Conservation (phyloP, 1,140 invertebrate genomes). For the Coptotermes formosanus region DNA sequence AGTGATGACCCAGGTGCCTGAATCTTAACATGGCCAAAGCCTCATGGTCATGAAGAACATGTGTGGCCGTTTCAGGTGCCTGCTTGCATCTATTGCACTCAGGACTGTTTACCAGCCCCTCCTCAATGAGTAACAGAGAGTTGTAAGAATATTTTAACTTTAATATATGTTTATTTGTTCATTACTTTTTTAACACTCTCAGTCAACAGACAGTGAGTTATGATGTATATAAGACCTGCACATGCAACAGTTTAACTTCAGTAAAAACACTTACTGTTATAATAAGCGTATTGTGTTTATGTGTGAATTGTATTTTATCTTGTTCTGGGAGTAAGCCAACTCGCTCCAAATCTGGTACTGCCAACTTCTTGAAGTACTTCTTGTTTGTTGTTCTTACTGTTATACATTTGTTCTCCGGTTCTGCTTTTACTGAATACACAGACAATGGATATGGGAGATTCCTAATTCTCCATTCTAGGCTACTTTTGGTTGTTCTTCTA, state of each 20-base stretch:
- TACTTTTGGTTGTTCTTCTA: slow-evolving; percentile 68
- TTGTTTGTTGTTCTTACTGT: slow-evolving; percentile 72
- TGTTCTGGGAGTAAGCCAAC: slow-evolving; percentile 61
- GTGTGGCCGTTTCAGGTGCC: no score
- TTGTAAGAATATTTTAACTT: background rate
- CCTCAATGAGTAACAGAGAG: no score
- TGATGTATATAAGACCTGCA: background rate
- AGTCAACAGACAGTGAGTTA: background rate
- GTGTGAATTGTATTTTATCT: slow-evolving; percentile 60
- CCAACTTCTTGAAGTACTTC: slow-evolving; percentile 77
- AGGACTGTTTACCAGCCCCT: no score
- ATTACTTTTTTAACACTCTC: background rate
- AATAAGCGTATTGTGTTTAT: slow-evolving; percentile 76
- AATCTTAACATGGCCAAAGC: no score
- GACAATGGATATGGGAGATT: slow-evolving; percentile 71
- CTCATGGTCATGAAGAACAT: no score
- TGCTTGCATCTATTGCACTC: no score
- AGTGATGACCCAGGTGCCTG: no score
- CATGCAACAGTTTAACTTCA: background rate
- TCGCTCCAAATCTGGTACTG: slow-evolving; percentile 67
- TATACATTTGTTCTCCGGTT: slow-evolving; percentile 61
- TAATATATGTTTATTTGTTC: background rate
- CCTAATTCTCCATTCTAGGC: slow-evolving; percentile 77
- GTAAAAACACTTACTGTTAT: slow-evolving; percentile 60
- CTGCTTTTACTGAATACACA: slow-evolving; percentile 65